These are phyloP conservation scores for Ceratosolen fusciceps DNA, from an alignment of 1,140 invertebrate genomes.

Conservation along the genomic window DNA sequence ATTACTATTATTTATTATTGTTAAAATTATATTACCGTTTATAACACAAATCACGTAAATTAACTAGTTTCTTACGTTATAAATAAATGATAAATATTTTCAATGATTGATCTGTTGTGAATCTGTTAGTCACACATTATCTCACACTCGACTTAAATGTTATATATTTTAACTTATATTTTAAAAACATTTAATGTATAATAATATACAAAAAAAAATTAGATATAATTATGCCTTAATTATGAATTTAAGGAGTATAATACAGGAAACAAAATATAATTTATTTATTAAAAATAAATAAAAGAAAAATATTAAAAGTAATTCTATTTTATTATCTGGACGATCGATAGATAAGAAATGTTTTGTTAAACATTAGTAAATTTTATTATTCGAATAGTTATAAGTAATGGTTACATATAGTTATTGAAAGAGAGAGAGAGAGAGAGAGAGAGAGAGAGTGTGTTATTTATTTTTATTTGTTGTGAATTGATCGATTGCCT, in stretches of 20 bases:
- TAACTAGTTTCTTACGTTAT: slow-evolving; percentile 51
- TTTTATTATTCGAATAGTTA: slow-evolving; percentile 64
- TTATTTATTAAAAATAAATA: no score
- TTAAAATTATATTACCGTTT: slow-evolving; percentile 15
- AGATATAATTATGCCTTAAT: no score
- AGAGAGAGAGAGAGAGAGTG: no score
- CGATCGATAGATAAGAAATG: slow-evolving; percentile 48
- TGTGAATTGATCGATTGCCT: slow-evolving; percentile 73
- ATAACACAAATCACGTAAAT: slow-evolving; percentile 13
- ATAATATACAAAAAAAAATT: no score
- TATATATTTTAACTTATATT: no score
- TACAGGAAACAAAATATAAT: no score
- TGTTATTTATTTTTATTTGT: slow-evolving; percentile 74
- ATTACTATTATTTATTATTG: slow-evolving; percentile 9
- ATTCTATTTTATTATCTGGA: slow-evolving; percentile 57
- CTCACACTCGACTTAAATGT: no score
- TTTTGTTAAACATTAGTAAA: slow-evolving; percentile 67
- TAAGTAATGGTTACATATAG: slow-evolving; percentile 15
- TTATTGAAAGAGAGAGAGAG: no score
- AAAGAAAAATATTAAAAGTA: slow-evolving; percentile 38
- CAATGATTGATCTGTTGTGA: slow-evolving; percentile 69
- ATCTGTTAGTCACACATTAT: slow-evolving; percentile 67
- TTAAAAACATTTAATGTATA: no score
- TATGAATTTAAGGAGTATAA: no score
- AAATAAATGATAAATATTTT: slow-evolving; percentile 60